Percentiles rank a stretch among this genome's conserved stretches.
phyloP scores from a whole-genome alignment of 2,888 invertebrate species.

The Tyria jacobaeae region DNA sequence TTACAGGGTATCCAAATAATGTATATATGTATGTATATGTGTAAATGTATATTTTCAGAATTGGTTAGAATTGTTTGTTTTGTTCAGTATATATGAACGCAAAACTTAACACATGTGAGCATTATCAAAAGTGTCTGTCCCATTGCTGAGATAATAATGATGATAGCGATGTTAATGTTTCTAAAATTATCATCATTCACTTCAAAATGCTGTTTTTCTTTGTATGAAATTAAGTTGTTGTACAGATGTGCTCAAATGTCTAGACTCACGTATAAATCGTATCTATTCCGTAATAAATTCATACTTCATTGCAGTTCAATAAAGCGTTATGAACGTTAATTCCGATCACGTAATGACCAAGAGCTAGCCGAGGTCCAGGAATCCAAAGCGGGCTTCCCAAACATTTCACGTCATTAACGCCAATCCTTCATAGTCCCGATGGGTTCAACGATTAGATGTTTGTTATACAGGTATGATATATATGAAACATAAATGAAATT shows the following conservation, averaged over 20 bases:
- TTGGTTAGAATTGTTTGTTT: neutral
- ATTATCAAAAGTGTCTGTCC: too few relatives aligned
- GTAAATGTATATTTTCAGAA: neutral
- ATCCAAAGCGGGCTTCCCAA: conserved; percentile 29
- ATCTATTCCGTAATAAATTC: conserved; percentile 27
- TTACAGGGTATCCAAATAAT: neutral
- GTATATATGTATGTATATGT: too few relatives aligned
- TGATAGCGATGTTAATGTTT: too few relatives aligned
- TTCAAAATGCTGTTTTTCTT: too few relatives aligned
- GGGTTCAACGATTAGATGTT: neutral
- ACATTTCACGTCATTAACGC: conserved; percentile 42
- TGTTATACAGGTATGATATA: too few relatives aligned
- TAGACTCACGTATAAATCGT: conserved; percentile 4
- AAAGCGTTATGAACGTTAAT: too few relatives aligned
- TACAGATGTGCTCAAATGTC: neutral
- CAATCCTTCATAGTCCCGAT: conserved; percentile 35
- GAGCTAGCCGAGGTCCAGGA: conserved; percentile 38
- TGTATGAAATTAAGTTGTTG: too few relatives aligned
- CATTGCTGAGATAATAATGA: too few relatives aligned
- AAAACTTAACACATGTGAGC: too few relatives aligned
- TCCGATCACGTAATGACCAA: conserved; percentile 43
- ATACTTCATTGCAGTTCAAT: conserved; percentile 13
- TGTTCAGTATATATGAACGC: too few relatives aligned
- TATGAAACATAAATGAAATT: too few relatives aligned
- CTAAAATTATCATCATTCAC: too few relatives aligned